A percentile compares a stretch with the other conserved stretches of the same genome.
These are phyloP conservation scores for Chrosomus eos DNA, from an alignment of 2,797 vertebrate genomes.

Conservation along the genomic window DNA sequence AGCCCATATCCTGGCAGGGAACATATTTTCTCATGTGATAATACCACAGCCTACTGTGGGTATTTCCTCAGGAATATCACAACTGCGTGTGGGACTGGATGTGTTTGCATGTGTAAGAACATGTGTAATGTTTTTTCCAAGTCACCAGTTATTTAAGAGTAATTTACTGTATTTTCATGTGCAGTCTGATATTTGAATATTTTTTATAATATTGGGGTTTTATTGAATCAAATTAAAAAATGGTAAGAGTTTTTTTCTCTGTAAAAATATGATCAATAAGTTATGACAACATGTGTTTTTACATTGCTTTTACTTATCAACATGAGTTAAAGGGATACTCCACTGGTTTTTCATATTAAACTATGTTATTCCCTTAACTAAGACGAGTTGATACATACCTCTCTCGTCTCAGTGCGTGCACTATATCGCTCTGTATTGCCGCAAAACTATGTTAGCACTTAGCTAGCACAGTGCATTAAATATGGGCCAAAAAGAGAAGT, in stretches of 20 bases:
- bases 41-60: slow-evolving; percentile 39
- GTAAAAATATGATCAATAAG: no score
- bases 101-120: slow-evolving; percentile 13
- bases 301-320: no score
- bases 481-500: no score
- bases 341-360: no score
- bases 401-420: no score
- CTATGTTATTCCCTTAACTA: no score
- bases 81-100: slow-evolving; percentile 24
- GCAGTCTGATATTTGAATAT: neutral
- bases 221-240: neutral
- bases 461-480: no score
- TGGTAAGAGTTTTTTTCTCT: neutral
- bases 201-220: neutral
- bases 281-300: no score
- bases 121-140: slow-evolving; percentile 9
- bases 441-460: no score
- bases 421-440: no score
- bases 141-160: slow-evolving; percentile 18
- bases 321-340: no score
- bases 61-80: slow-evolving; percentile 40
- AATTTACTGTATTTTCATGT: neutral
- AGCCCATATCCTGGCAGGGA: slow-evolving; percentile 40
- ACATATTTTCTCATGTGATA: slow-evolving; percentile 41
- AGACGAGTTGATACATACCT: no score